Evolutionary conservation across 1,140 invertebrate species (phyloP).

Genomic region (Temnothorax longispinosus): DNA sequence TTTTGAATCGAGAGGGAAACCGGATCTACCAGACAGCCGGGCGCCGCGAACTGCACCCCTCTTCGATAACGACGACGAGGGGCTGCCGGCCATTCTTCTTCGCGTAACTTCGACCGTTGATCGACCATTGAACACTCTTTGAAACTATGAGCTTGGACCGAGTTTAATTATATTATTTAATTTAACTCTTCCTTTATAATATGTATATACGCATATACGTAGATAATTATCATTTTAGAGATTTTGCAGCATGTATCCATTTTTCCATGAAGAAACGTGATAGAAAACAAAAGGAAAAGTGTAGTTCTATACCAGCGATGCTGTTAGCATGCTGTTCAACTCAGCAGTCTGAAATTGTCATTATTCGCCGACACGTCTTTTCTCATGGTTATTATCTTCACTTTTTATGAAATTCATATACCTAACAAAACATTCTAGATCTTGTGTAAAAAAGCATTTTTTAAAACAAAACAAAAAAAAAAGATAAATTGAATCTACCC

Average conservation of each 20-base stretch:
- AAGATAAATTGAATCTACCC: too few relatives aligned
- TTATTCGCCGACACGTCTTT: background rate
- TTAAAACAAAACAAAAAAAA: too few relatives aligned
- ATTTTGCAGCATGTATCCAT: background rate
- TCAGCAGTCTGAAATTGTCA: too few relatives aligned
- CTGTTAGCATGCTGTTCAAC: too few relatives aligned
- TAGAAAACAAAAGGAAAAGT: too few relatives aligned
- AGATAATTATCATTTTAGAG: background rate
- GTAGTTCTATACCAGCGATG: too few relatives aligned
- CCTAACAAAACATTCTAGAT: background rate
- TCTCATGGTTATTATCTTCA: background rate
- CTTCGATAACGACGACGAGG: slow-evolving; percentile 53
- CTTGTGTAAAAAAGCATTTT: too few relatives aligned
- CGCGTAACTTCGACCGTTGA: background rate
- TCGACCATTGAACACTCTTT: background rate
- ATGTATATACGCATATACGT: background rate
- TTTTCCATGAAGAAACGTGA: too few relatives aligned
- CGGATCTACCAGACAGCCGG: slow-evolving; percentile 81
- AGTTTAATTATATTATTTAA: background rate
- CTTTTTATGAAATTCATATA: background rate
- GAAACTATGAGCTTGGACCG: background rate
- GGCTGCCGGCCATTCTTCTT: slow-evolving; percentile 46
- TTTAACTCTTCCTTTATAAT: background rate
- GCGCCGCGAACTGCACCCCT: slow-evolving; percentile 79
- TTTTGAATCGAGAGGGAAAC: slow-evolving; percentile 77